Base-by-base conservation (phyloP, 2,797 vertebrate genomes). In the Lacerta bilineata region DNA sequence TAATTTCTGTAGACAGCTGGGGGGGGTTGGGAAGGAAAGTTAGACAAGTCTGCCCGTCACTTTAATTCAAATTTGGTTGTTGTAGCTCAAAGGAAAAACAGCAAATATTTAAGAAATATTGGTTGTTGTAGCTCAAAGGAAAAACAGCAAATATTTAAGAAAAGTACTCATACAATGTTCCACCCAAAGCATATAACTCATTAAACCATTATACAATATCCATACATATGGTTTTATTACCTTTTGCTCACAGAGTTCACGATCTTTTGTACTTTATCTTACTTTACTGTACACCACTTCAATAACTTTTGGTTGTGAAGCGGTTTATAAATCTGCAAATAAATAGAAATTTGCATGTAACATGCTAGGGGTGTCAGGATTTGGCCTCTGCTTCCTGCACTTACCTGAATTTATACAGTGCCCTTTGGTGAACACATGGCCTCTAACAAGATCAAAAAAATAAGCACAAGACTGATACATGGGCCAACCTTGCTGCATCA, bases 1-100 rank as follows among this genome's bases (percentile, higher is more conserved):
- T 97, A 92, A 99, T 98, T 71, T 99, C 98, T 99, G 92, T 3
- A 95, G 96, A 33, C 90, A 90, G 91, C 89, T 11, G 5, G 27
- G 39, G 41, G 11, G 41, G 55, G 61, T 17, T 13, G 55, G 41
- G 25, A 23, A 20, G 4, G 29, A 17, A 33, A 59, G 25, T 9
- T 11, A 83, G 83, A 13, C 33, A 71, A 50, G 20, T 36, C 11
- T 29, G 33, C 33, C 11, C 23, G 17, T 27, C 39, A 27, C 33
- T 41, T 72, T 84, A 29, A 79, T 75, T 66, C 66, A 64, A 25
- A 80, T 89, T 75, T 80, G 50, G 20, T 23, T 29, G 29, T n/a
- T 59, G 41, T 36, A 80, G 20, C 75, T 75, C 25, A 79, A 72
- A 69, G 39, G 27, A 5, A 17, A 5, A 64, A 83, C 46, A 72